Evolutionary conservation across 35 echinoderm and acorn worm species (phyloP).

Genomic region (Ophioderma brevispina): DNA sequence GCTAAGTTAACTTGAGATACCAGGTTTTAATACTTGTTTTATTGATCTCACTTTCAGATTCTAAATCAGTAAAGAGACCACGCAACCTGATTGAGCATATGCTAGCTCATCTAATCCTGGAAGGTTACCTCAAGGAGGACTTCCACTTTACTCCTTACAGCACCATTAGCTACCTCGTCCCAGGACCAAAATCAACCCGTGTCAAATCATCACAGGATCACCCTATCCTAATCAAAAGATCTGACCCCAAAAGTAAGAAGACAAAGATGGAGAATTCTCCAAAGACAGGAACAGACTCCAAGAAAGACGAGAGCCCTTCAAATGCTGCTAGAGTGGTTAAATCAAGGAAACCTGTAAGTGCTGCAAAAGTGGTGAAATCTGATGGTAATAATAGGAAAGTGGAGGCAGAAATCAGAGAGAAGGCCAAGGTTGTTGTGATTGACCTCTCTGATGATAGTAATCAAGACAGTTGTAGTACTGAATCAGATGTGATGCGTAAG

Average conservation of each 20-base stretch:
- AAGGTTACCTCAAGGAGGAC: conserved; percentile 86
- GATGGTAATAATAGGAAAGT: too few species aligned
- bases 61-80: not conserved
- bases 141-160: conserved; percentile 93
- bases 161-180: conserved; percentile 91
- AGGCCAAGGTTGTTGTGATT: not conserved
- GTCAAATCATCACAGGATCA: not conserved
- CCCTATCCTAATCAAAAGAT: not conserved
- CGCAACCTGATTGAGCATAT: conserved; percentile 2
- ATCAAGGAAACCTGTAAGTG: too few species aligned
- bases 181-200: conserved; percentile 51
- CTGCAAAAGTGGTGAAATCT: too few species aligned
- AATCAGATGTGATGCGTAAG: not conserved
- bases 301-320: too few species aligned
- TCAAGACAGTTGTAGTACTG: too few species aligned
- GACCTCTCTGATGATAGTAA: not conserved
- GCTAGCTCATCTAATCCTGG: conserved; percentile 73
- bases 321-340: too few species aligned
- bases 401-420: too few species aligned
- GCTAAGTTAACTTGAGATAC: too few species aligned
- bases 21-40: not conserved
- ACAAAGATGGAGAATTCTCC: too few species aligned
- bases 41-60: not conserved
- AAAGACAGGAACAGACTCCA: too few species aligned
- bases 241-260: not conserved